Evolutionary conservation across 2,888 invertebrate species (phyloP), one percentile per base, ranked within the genome.

Genomic region (Petrolisthes cinctipes): DNA sequence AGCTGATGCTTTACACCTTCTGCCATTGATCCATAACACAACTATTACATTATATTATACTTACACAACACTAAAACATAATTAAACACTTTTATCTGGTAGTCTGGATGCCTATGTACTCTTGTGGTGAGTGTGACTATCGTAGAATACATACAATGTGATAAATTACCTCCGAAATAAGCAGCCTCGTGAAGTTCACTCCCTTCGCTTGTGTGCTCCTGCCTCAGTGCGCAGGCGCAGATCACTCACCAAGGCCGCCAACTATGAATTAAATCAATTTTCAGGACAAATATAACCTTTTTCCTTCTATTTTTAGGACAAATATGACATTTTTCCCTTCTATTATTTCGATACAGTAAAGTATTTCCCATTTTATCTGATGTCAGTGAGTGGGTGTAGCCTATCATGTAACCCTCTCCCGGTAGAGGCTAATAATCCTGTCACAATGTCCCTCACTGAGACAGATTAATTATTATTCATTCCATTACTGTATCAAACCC

Each of bases 191-290:
- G 80, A 75, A 85, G 86, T 87, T 87, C 87, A 51, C 89, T 83
- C 76, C 87, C 89, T 79, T 78, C 89, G 83, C 89, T 90, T 89
- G 90, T 90, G 88, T 88, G 86, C 88, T 89, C 90, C 88, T 86
- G 87, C 90, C 88, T 90, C 87, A 87, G 88, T 88, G 88, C 84
- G 88, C 86, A 83, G 61, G 82, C 87, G 79, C 78, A 82, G 86
- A 20, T 54, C n/a, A 20, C 20, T 71, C 71, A 71, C 71, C 20
- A 20, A n/a, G 1, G 4, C n/a, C 71, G 71, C 71, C 20, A 71
- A 71, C 71, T 71, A n/a, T 9, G 61, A 9, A 9, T 17, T 61
- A 2, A 11, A 61, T 61, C 0, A 1, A 61, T 61, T 61, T 61
- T 61, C 3, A 37, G 37, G 2, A 37, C 37, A 37, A 37, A 37